Evolutionary conservation across 2,797 vertebrate species (phyloP).

Genomic region (Echiichthys vipera): DNA sequence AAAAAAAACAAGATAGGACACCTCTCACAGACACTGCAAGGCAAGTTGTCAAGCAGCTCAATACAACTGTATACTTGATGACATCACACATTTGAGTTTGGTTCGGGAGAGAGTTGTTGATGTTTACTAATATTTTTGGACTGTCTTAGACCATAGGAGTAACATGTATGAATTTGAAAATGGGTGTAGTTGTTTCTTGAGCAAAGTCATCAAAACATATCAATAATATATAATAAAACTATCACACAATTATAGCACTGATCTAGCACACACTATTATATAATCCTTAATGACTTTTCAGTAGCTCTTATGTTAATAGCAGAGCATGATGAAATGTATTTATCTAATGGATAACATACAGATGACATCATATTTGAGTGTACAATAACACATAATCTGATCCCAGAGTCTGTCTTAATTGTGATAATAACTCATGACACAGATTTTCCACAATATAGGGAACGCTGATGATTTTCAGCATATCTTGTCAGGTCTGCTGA

Average conservation of each 20-base stretch:
- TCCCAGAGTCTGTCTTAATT: constrained; percentile 16
- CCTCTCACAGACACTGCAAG: too few relatives aligned
- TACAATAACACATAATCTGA: constrained; percentile 16
- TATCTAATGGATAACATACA: neutral
- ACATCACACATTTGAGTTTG: too few relatives aligned
- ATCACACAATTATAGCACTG: neutral
- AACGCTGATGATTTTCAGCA: constrained; percentile 46
- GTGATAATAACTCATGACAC: constrained; percentile 1
- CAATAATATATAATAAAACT: too few relatives aligned
- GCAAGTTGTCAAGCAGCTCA: too few relatives aligned
- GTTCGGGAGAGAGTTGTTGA: too few relatives aligned
- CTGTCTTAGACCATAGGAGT: too few relatives aligned
- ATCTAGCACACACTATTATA: neutral
- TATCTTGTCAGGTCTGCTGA: constrained; percentile 48
- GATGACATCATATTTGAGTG: constrained; percentile 1
- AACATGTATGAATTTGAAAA: too few relatives aligned
- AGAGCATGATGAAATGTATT: neutral
- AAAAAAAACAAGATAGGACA: too few relatives aligned
- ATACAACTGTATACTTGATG: too few relatives aligned
- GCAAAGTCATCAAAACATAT: neutral
- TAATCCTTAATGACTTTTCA: neutral
- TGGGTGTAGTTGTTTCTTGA: constrained; percentile 11
- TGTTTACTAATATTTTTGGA: too few relatives aligned
- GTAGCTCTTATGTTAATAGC: neutral
- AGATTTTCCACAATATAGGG: constrained; percentile 31